phyloP scores from a whole-genome alignment of 2,797 vertebrate species.

The Danio tinwini region DNA sequence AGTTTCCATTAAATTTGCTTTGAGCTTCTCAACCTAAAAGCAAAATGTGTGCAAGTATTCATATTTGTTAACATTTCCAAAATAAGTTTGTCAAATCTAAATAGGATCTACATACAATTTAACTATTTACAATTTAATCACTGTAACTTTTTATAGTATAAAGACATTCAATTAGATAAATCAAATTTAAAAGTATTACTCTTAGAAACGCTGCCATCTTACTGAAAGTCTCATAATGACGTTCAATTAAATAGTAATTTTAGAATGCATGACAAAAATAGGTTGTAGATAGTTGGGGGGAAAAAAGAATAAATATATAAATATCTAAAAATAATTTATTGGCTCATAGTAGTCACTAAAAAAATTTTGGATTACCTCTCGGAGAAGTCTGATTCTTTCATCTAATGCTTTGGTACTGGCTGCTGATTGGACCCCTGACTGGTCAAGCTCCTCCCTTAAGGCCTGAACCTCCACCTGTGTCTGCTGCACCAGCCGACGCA shows the following conservation, averaged over 20 bases:
- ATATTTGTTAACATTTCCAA: neutral
- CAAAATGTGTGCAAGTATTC: neutral
- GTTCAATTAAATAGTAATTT: neutral
- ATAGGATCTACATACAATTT: neutral
- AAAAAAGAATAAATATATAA: neutral
- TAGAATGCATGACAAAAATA: neutral
- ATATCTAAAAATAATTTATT: neutral
- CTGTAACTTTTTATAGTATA: neutral
- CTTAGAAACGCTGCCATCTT: no score
- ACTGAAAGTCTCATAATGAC: no score
- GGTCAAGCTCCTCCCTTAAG: conserved; percentile 71
- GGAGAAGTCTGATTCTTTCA: conserved; percentile 75
- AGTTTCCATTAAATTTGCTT: conserved; percentile 67
- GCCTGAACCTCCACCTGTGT: conserved; percentile 69
- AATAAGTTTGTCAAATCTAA: neutral
- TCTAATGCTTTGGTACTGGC: conserved; percentile 65
- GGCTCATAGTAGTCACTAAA: neutral
- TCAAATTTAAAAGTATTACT: no score
- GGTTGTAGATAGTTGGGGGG: neutral
- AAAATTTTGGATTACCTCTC: conserved; percentile 67
- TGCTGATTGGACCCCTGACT: conserved; percentile 55
- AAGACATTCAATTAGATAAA: neutral
- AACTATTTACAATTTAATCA: neutral
- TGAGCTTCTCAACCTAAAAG: conserved; percentile 75
- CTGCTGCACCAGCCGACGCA: conserved; percentile 71